Conservation (phyloP, 2,113 vertebrate species). For the Lamprologus lemairii region DNA sequence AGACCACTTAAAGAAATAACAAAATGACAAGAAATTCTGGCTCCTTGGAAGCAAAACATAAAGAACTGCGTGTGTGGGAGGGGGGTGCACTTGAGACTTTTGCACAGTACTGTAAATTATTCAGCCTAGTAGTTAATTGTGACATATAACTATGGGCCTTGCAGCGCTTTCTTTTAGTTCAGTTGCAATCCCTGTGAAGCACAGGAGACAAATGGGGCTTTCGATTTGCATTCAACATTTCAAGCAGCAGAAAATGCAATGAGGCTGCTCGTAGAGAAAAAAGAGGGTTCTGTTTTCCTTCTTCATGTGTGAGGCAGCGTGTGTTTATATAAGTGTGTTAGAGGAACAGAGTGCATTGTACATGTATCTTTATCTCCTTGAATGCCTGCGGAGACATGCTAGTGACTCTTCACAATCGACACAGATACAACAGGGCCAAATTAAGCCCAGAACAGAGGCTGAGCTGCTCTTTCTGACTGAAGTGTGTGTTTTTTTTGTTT, state of each 20-base stretch:
- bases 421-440: conserved; percentile 53
- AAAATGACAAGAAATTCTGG: neutral
- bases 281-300: conserved; percentile 7
- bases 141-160: conserved; percentile 25
- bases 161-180: neutral
- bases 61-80: neutral
- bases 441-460: conserved; percentile 55
- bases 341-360: neutral
- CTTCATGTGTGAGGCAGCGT: neutral
- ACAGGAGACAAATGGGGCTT: conserved; percentile 27
- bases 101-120: neutral
- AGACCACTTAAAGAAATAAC: neutral
- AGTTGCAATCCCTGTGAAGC: neutral
- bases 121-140: neutral
- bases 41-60: neutral
- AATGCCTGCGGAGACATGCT: conserved; percentile 37
- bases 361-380: conserved; percentile 22
- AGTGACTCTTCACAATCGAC: conserved; percentile 47
- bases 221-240: conserved; percentile 2
- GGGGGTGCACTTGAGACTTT: neutral
- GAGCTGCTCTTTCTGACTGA: conserved; percentile 16
- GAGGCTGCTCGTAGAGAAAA: neutral
- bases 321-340: neutral
- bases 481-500: neutral
- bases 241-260: neutral